Evolutionary conservation across 1,140 invertebrate species (phyloP).

Genomic region (Branchinecta lynchi): DNA sequence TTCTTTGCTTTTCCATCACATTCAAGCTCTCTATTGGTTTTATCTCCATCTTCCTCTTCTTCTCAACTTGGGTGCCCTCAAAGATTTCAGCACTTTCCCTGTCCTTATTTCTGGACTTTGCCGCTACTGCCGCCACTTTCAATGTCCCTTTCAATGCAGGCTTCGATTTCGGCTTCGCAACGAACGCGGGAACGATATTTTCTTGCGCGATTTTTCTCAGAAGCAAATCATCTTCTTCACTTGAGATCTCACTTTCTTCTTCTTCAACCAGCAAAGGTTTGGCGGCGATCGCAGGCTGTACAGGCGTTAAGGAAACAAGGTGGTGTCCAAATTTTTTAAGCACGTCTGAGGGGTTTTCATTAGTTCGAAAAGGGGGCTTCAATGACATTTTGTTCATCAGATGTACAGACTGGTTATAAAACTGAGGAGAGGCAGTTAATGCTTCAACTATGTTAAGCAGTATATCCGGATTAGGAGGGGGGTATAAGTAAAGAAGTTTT

Average conservation of each 20-base stretch:
- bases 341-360: background rate
- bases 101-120: background rate
- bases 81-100: conserved; percentile 45
- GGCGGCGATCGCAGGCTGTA: conserved; percentile 33
- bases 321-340: conserved; percentile 21
- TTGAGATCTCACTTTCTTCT: conserved; percentile 47
- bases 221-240: conserved; percentile 33
- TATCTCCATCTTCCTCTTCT: conserved; percentile 31
- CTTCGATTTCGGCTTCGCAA: background rate
- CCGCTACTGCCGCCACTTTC: background rate
- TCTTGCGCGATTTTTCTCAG: conserved; percentile 40
- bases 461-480: conserved; percentile 50
- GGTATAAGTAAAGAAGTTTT: conserved; percentile 35
- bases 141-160: background rate
- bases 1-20: conserved; percentile 10
- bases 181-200: conserved; percentile 22
- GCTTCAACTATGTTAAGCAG: conserved; percentile 61
- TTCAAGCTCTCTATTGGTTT: conserved; percentile 29
- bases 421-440: conserved; percentile 52
- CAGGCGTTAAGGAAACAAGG: conserved; percentile 22
- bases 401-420: conserved; percentile 75
- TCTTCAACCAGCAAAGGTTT: conserved; percentile 46
- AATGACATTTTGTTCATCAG: conserved; percentile 92
- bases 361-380: conserved; percentile 53
- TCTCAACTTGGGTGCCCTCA: conserved; percentile 31